Conservation (phyloP, 2,113 vertebrate genomes). For the Pelodiscus sinensis region DNA sequence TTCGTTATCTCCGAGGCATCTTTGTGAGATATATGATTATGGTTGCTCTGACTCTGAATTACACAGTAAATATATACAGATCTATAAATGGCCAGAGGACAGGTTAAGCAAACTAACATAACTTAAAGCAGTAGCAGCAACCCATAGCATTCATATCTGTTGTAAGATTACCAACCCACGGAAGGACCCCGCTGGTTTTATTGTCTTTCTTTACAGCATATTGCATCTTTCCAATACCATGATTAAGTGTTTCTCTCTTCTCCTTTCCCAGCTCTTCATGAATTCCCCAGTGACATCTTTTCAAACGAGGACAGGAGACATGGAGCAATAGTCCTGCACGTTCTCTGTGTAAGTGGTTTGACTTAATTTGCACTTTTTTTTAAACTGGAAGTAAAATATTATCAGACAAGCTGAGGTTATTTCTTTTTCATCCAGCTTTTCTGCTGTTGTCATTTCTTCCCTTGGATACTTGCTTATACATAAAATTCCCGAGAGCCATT, state of each 20-base stretch:
- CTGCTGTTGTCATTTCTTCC: not conserved
- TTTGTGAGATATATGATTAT: not conserved
- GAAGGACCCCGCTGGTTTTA: accelerated
- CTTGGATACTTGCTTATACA: not conserved
- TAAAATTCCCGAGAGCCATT: not conserved
- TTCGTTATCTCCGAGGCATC: accelerated
- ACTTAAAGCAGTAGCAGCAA: not conserved
- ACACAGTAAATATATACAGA: not conserved
- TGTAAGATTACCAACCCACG: accelerated
- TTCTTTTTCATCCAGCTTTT: not conserved
- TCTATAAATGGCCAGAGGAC: not conserved
- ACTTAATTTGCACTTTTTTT: not conserved
- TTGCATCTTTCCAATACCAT: not conserved
- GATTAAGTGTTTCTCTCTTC: constrained; percentile 41
- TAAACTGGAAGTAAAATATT: accelerated
- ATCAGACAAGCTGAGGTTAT: accelerated
- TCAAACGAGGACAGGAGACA: constrained; percentile 88
- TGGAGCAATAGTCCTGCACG: constrained; percentile 91
- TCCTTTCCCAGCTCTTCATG: constrained; percentile 88
- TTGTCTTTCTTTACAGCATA: not conserved
- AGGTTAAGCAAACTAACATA: not conserved
- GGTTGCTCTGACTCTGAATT: not conserved
- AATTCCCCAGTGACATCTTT: constrained; percentile 95
- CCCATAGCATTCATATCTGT: not conserved
- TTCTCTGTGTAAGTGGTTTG: constrained; percentile 90